Percentiles rank a stretch among this genome's conserved stretches.
phyloP scores from a whole-genome alignment of 2,888 invertebrate species.

The Dryobotodes eremita region DNA sequence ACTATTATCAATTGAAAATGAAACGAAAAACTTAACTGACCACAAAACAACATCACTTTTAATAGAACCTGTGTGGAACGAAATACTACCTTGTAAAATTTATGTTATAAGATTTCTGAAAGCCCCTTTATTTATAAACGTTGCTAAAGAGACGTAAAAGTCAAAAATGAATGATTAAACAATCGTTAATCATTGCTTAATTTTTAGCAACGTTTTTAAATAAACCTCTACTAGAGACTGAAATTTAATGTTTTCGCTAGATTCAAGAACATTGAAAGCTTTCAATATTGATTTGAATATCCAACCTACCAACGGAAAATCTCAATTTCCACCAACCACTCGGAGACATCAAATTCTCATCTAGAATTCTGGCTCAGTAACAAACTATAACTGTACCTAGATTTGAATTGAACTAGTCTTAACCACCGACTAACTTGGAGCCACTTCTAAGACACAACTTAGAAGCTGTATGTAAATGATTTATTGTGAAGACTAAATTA shows the following conservation, averaged over 20 bases:
- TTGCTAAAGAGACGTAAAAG: background rate
- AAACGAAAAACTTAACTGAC: background rate
- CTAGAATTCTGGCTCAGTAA: conserved; percentile 42
- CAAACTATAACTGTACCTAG: conserved; percentile 37
- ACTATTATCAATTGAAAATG: background rate
- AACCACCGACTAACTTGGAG: conserved; percentile 44
- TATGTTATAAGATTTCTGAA: background rate
- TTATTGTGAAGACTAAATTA: conserved; percentile 56
- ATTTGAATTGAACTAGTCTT: conserved; percentile 43
- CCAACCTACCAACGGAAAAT: conserved; percentile 11
- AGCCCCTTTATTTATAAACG: background rate
- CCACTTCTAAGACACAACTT: conserved; percentile 45
- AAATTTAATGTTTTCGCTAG: background rate
- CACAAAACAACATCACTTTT: background rate
- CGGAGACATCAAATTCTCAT: conserved; percentile 31
- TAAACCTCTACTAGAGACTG: background rate
- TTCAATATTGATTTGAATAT: conserved; percentile 29
- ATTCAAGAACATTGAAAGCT: background rate
- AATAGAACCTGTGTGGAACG: background rate
- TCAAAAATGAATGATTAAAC: background rate
- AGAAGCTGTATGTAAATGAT: conserved; percentile 57
- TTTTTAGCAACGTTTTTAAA: background rate
- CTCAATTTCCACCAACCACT: conserved; percentile 17
- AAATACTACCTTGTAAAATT: background rate
- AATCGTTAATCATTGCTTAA: background rate